Conservation (phyloP, 2,888 invertebrate species). For the Heliothis peltigera region DNA sequence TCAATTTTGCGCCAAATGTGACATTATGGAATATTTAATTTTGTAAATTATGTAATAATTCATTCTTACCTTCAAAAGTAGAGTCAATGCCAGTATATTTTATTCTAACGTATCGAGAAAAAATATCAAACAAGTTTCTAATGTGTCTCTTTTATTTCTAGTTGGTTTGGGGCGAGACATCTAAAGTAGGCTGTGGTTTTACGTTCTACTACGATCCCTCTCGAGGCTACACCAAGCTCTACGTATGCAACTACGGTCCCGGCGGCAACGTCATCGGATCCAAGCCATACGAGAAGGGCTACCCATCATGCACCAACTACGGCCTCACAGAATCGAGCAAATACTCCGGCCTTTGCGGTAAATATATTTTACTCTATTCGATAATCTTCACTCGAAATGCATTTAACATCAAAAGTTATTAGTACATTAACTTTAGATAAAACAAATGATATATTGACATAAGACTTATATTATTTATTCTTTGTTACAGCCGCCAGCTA, state of each 20-base stretch:
- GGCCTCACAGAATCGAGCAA: slow-evolving; percentile 92
- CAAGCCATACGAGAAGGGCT: slow-evolving; percentile 93
- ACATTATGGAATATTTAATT: slow-evolving; percentile 40
- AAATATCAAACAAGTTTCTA: slow-evolving; percentile 30
- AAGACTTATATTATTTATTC: slow-evolving; percentile 52
- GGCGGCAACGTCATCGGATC: slow-evolving; percentile 94
- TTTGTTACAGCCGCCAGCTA: slow-evolving; percentile 82
- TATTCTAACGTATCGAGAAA: slow-evolving; percentile 6
- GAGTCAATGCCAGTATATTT: slow-evolving; percentile 8
- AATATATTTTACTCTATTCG: slow-evolving; percentile 76
- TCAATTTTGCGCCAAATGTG: slow-evolving; percentile 44
- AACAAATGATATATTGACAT: neutral
- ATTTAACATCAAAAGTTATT: neutral
- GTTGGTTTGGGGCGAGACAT: slow-evolving; percentile 97
- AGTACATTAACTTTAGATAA: neutral
- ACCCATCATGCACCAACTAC: slow-evolving; percentile 92
- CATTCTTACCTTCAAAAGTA: slow-evolving; percentile 32
- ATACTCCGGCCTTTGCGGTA: slow-evolving; percentile 94
- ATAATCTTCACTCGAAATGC: neutral
- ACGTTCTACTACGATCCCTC: slow-evolving; percentile 94
- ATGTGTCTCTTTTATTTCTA: slow-evolving; percentile 73
- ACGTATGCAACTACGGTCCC: slow-evolving; percentile 96
- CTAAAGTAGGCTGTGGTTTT: slow-evolving; percentile 96
- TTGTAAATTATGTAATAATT: slow-evolving; percentile 41
- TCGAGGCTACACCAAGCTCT: slow-evolving; percentile 94